Evolutionary conservation across 2,888 invertebrate genomes (phyloP).

Genomic region (Andrena fulva): DNA sequence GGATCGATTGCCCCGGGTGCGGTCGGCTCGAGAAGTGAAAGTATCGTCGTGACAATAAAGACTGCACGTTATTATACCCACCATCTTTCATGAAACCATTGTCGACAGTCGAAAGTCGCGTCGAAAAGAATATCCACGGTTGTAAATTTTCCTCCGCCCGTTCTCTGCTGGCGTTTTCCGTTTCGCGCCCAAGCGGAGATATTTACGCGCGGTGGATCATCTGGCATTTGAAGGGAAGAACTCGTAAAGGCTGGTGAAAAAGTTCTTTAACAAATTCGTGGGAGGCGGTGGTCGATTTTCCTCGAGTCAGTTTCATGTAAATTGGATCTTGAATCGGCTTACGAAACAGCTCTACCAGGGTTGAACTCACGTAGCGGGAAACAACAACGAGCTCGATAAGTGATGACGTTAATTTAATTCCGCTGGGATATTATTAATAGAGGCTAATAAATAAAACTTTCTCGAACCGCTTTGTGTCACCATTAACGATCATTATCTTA

Average conservation of each 20-base stretch:
- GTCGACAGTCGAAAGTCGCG: constrained; percentile 42
- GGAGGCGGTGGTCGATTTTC: neutral
- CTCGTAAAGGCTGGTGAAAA: neutral
- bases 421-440: constrained; percentile 19
- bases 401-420: neutral
- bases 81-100: constrained; percentile 57
- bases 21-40: constrained; percentile 64
- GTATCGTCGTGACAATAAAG: constrained; percentile 67
- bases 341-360: neutral
- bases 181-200: neutral
- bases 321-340: neutral
- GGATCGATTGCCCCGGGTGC: constrained; percentile 53
- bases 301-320: neutral
- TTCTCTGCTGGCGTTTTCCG: neutral
- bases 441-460: constrained; percentile 46
- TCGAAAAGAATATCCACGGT: constrained; percentile 15
- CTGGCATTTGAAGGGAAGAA: neutral
- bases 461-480: constrained; percentile 24
- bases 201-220: constrained; percentile 26
- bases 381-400: neutral
- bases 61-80: constrained; percentile 57
- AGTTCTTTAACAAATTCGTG: constrained; percentile 10
- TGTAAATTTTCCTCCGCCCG: constrained; percentile 39
- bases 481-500: constrained; percentile 34
- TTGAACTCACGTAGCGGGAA: neutral